Percentiles rank a stretch among this genome's conserved stretches.
These are phyloP conservation scores for Sarcophaga peregrina DNA, from an alignment of 1,140 invertebrate genomes.

Conservation along the genomic window DNA sequence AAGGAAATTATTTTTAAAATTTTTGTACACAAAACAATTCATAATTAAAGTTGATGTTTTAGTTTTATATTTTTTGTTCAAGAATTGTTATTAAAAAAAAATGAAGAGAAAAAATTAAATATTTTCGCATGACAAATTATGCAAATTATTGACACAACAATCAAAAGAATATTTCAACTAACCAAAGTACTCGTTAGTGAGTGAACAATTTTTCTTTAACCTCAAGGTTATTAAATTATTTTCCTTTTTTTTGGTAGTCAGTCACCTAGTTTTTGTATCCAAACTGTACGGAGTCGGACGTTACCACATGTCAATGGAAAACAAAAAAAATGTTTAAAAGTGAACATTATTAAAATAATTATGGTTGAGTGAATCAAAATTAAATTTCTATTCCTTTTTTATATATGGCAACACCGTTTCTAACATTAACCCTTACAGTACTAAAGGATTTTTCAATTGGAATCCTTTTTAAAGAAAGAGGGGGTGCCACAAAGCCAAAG, in stretches of 20 bases:
- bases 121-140: constrained; percentile 22
- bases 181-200: not conserved
- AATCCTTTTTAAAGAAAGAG: too few species aligned
- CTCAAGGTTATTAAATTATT: not conserved
- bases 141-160: not conserved
- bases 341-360: constrained; percentile 18
- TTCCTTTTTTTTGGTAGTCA: not conserved
- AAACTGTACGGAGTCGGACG: too few species aligned
- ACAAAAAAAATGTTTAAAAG: not conserved
- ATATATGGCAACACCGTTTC: not conserved
- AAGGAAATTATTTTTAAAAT: not conserved
- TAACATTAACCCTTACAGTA: not conserved
- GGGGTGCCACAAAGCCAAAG: too few species aligned
- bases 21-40: not conserved
- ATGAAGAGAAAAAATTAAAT: not conserved
- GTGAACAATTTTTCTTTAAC: not conserved
- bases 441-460: too few species aligned
- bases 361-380: constrained; percentile 15
- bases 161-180: constrained; percentile 5
- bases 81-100: not conserved
- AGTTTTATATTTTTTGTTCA: not conserved
- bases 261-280: not conserved
- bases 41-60: not conserved
- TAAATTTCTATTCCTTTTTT: not conserved
- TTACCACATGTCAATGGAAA: not conserved